These are phyloP conservation scores for Eilema griseolum DNA, from an alignment of 2,888 invertebrate genomes.

Conservation along the genomic window DNA sequence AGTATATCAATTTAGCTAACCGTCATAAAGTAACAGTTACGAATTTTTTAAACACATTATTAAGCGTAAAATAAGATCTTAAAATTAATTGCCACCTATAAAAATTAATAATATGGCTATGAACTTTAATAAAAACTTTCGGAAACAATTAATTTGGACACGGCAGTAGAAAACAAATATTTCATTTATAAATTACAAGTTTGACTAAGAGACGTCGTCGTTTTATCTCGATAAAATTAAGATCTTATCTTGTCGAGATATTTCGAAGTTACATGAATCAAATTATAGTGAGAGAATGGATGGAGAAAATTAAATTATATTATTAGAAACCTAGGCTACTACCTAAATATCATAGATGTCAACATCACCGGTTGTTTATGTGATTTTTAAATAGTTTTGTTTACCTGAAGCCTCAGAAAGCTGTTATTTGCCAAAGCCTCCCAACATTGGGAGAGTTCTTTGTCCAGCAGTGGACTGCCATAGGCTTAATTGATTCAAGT, in stretches of 20 bases:
- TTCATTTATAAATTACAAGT: constrained; percentile 39
- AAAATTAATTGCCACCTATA: constrained; percentile 29
- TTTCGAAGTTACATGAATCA: constrained; percentile 42
- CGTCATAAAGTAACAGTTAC: constrained; percentile 30
- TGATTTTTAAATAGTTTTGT: background rate
- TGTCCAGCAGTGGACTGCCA: no score
- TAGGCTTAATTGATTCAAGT: background rate
- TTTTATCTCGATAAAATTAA: constrained; percentile 47
- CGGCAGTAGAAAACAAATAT: constrained; percentile 39
- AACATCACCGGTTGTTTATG: background rate
- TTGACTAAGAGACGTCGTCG: constrained; percentile 39
- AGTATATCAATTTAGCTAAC: constrained; percentile 30
- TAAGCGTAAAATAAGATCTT: constrained; percentile 35
- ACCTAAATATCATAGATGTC: background rate
- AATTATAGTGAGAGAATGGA: constrained; percentile 29
- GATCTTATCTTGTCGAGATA: constrained; percentile 44
- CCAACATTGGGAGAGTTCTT: no score
- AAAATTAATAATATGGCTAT: constrained; percentile 28
- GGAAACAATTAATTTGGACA: constrained; percentile 39
- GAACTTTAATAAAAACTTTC: constrained; percentile 35
- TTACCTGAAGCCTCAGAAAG: background rate
- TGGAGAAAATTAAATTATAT: background rate
- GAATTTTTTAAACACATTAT: constrained; percentile 15
- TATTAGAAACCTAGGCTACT: background rate
- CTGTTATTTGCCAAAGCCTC: no score